Percentiles rank a stretch among this genome's conserved stretches.
Conservation (phyloP, 2,888 invertebrate genomes). For the Dioctria rufipes region DNA sequence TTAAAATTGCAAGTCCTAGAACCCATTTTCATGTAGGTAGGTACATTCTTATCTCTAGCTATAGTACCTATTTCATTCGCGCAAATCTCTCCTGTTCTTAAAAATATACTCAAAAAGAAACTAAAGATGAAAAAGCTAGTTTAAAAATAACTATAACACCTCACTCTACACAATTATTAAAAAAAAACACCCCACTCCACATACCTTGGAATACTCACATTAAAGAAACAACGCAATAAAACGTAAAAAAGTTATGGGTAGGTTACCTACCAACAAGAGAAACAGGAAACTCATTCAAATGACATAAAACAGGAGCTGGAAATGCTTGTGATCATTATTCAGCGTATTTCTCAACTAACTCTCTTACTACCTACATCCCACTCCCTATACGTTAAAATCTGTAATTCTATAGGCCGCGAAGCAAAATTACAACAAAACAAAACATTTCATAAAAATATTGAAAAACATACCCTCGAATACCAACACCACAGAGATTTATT, state of each 20-base stretch:
- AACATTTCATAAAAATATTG: conserved; percentile 31
- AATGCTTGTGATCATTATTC: conserved; percentile 43
- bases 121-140: too few species aligned
- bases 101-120: too few species aligned
- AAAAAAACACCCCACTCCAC: too few species aligned
- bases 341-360: conserved; percentile 44
- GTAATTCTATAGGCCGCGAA: conserved; percentile 35
- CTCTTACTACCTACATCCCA: background rate
- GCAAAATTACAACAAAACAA: conserved; percentile 29
- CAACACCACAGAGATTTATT: background rate
- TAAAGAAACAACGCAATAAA: background rate
- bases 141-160: too few species aligned
- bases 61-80: too few species aligned
- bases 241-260: background rate
- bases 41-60: too few species aligned
- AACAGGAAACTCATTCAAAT: conserved; percentile 37
- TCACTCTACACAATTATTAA: too few species aligned
- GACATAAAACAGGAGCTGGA: conserved; percentile 34
- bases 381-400: background rate
- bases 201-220: background rate
- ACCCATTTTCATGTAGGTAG: too few species aligned
- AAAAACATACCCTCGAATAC: conserved; percentile 13
- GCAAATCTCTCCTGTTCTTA: too few species aligned
- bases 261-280: background rate
- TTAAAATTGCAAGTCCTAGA: too few species aligned